A percentile compares a stretch with the other conserved stretches of the same genome.
phyloP scores from a whole-genome alignment of 2,113 vertebrate species.

The Tyto alba region DNA sequence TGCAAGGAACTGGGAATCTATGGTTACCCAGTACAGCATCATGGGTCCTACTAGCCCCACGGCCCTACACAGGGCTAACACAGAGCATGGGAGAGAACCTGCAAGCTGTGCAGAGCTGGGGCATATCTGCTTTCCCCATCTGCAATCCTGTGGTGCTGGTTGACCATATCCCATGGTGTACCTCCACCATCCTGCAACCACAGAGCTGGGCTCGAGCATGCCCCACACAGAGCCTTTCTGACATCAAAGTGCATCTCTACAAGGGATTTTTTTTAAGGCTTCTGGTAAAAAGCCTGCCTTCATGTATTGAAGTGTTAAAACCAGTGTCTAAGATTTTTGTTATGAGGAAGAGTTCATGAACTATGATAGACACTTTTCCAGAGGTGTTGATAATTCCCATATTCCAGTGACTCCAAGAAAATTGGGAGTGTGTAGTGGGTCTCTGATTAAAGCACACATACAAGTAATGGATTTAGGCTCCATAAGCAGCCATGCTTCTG shows the following conservation, averaged over 20 bases:
- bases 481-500: background rate
- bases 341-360: background rate
- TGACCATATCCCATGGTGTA: rapidly evolving
- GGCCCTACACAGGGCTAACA: background rate
- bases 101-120: background rate
- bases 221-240: background rate
- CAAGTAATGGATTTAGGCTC: background rate
- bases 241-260: background rate
- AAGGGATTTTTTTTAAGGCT: background rate
- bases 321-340: background rate
- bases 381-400: background rate
- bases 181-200: background rate
- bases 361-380: background rate
- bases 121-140: background rate
- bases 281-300: background rate
- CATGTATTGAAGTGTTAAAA: background rate
- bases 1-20: background rate
- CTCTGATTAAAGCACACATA: background rate
- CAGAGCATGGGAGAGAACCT: background rate
- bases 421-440: background rate
- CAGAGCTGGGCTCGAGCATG: background rate
- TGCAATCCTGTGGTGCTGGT: background rate
- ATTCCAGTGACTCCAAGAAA: background rate
- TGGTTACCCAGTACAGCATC: background rate
- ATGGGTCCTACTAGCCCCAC: background rate